These are phyloP conservation scores for Brachymystax lenok DNA, from an alignment of 2,797 vertebrate genomes.

Conservation along the genomic window DNA sequence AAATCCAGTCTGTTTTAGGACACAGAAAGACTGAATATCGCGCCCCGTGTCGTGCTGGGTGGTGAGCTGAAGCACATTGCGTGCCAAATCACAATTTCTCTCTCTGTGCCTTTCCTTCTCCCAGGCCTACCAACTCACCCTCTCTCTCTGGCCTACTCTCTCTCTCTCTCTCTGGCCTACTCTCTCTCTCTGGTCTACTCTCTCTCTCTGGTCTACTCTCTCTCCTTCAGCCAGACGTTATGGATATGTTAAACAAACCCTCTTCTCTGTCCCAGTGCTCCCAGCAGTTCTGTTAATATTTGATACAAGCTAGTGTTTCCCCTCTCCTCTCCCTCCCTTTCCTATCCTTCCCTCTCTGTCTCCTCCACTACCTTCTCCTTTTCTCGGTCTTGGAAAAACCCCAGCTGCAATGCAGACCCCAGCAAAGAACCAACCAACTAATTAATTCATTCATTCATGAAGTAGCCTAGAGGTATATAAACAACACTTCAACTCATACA, in stretches of 20 bases:
- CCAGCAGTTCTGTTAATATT: constrained; percentile 57
- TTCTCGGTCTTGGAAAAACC: neutral
- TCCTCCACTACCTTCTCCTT: neutral
- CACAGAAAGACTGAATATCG: neutral
- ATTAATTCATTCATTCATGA: constrained; percentile 54
- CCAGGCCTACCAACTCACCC: neutral
- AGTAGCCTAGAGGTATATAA: constrained; percentile 10
- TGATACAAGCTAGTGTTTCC: constrained; percentile 41
- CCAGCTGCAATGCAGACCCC: neutral
- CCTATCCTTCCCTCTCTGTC: neutral
- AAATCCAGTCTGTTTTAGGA: constrained; percentile 3
- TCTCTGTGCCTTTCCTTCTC: neutral
- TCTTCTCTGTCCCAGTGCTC: constrained; percentile 12
- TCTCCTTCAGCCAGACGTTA: constrained; percentile 45
- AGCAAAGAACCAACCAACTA: constrained; percentile 3
- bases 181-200: neutral
- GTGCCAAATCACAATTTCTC: neutral
- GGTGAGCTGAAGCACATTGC: neutral
- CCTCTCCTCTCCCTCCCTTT: neutral
- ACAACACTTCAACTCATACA: constrained; percentile 11
- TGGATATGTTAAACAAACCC: constrained; percentile 52
- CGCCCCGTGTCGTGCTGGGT: neutral
- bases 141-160: neutral
- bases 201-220: constrained; percentile 47
- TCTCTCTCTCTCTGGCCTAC: neutral